These are phyloP conservation scores for Neosilurus hyrtlii DNA, from an alignment of 2,797 vertebrate species.

Conservation along the genomic window DNA sequence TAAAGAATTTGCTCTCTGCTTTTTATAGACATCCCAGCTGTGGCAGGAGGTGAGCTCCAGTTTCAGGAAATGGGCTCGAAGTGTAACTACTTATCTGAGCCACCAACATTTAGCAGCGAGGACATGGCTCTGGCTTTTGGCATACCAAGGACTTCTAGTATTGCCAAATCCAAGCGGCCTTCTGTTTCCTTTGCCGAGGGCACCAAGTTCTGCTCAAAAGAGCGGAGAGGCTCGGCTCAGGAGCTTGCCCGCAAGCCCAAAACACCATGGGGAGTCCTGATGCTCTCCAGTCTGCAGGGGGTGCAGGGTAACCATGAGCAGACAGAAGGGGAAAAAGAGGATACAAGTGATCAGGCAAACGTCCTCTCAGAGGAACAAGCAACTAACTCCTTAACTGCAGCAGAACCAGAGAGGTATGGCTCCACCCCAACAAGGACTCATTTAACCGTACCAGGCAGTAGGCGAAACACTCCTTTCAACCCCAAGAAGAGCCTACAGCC, in stretches of 20 bases:
- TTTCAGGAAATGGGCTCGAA: conserved; percentile 78
- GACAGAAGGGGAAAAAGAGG: conserved; percentile 52
- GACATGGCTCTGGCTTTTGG: conserved; percentile 81
- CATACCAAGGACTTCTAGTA: conserved; percentile 96
- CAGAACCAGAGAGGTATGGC: conserved; percentile 56
- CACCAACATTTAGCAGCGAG: conserved; percentile 74
- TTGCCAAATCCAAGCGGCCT: conserved; percentile 88
- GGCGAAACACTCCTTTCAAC: conserved; percentile 67
- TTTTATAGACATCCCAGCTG: conserved; percentile 70
- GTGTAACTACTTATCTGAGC: conserved; percentile 78
- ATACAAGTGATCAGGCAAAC: conserved; percentile 59
- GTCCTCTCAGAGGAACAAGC: conserved; percentile 55
- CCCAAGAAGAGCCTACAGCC: conserved; percentile 67
- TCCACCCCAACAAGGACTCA: conserved; percentile 38
- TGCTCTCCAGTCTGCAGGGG: conserved; percentile 66
- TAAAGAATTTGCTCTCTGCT: neutral
- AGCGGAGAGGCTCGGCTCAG: conserved; percentile 68
- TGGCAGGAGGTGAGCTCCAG: conserved; percentile 76
- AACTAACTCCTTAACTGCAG: conserved; percentile 49
- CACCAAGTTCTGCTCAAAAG: conserved; percentile 85
- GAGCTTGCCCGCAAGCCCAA: conserved; percentile 81
- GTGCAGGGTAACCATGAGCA: conserved; percentile 50
- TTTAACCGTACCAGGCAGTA: conserved; percentile 60
- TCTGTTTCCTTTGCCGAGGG: conserved; percentile 97
- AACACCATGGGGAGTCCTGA: conserved; percentile 71